phyloP scores from a whole-genome alignment of 1,140 invertebrate species.

The Bursaphelenchus mucronatus region DNA sequence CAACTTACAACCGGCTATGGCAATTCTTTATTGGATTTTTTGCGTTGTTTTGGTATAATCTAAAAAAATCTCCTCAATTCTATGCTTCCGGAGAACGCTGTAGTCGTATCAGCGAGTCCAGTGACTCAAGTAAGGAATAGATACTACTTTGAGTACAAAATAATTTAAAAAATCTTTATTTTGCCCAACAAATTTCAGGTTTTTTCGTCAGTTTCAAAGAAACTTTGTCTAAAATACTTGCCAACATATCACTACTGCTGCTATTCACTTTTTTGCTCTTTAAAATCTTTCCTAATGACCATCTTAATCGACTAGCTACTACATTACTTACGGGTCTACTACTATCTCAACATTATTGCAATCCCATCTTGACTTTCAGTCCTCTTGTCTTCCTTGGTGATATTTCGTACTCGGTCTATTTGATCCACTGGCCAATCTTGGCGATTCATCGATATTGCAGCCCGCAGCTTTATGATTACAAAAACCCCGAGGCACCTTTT shows the following conservation, averaged over 20 bases:
- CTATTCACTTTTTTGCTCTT: constrained; percentile 10
- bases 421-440: constrained; percentile 29
- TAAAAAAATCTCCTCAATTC: not conserved
- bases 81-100: not conserved
- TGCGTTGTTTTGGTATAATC: constrained; percentile 20
- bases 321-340: constrained; percentile 10
- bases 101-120: not conserved
- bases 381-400: constrained; percentile 26
- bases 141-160: no score
- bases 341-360: not conserved
- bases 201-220: constrained; percentile 1
- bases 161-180: no score
- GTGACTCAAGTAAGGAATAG: no score
- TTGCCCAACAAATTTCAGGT: not conserved
- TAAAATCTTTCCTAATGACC: not conserved
- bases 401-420: constrained; percentile 28
- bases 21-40: constrained; percentile 41
- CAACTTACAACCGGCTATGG: constrained; percentile 34
- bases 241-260: not conserved
- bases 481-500: not conserved
- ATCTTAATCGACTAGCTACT: constrained; percentile 14
- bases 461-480: not conserved
- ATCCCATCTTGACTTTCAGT: not conserved
- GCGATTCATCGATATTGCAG: constrained; percentile 1
- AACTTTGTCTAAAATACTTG: not conserved